Evolutionary conservation across 35 echinoderm and acorn worm genomes (phyloP), one percentile per base, ranked within the genome.

Genomic region (Chiridota heheva): DNA sequence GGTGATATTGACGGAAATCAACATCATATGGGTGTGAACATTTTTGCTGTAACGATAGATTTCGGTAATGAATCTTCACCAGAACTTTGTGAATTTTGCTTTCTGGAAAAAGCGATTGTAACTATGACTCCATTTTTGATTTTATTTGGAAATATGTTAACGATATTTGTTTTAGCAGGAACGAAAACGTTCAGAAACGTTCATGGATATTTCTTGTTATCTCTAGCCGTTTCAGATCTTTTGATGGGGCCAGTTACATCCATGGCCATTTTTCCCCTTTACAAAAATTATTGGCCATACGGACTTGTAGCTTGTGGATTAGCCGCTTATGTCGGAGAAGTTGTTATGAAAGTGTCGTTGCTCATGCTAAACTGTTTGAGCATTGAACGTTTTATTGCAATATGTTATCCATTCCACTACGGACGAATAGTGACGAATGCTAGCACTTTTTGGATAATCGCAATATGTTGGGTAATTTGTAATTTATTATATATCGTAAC

Each of bases 381-480:
- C 32, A 60, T 55, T 35, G 73, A 77, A 51, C 48, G 73, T 17
- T 77, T 58, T 40, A 77, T 77, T 34, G 73, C 73, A 2, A 77
- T 77, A 33, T 77, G 73, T 38, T 53, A 77, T 22, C 73, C 73
- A 20, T 77, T 77, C 31, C 60, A 77, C 30, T 77, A 77, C 30
- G 60, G 33, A 10, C 73, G 73, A 12, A 1, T 77, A 2, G 73
- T 77, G 3, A 77, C 73, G 4, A 55, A 28, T 6, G 4, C 29
- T 22, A 59, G 4, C 7, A 77, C 73, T n/a, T 7, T 60, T 7
- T 0, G 7, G 15, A 7, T 39, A 40, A 77, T 77, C 15, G 13
- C 39, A 1, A 8, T 60, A 29, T 36, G 45, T 24, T 77, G 73
- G 73, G 73, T 12, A 8, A 36, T 77, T 32, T 77, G 73, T 38